A percentile compares a stretch with the other conserved stretches of the same genome.
These are phyloP conservation scores for Matsumyia berberina DNA, from an alignment of 2,888 invertebrate genomes.

Conservation along the genomic window DNA sequence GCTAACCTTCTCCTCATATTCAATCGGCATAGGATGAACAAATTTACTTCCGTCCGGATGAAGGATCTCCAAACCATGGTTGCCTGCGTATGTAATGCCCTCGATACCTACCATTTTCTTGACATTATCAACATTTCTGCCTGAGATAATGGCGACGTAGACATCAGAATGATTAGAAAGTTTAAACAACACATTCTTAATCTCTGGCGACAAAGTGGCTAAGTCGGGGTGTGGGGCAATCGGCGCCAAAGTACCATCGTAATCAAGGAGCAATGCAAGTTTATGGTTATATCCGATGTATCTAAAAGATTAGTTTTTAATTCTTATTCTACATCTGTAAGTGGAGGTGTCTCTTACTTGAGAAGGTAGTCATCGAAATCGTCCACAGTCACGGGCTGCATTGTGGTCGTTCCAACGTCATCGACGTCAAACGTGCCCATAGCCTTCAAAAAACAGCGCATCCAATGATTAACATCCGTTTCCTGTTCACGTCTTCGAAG, in stretches of 20 bases:
- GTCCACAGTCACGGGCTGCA: conserved; percentile 95
- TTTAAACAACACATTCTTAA: conserved; percentile 92
- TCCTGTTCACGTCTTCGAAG: conserved; percentile 91
- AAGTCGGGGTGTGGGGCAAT: conserved; percentile 95
- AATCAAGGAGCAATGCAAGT: conserved; percentile 92
- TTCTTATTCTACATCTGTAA: too few relatives aligned
- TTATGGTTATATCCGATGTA: conserved; percentile 95
- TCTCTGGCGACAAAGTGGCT: conserved; percentile 93
- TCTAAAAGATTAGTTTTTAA: conserved; percentile 84
- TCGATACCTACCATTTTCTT: conserved; percentile 96
- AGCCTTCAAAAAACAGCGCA: conserved; percentile 93
- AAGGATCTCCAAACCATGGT: conserved; percentile 94
- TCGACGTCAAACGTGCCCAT: conserved; percentile 94
- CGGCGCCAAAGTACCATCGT: conserved; percentile 95
- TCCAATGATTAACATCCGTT: conserved; percentile 95
- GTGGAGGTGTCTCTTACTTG: conserved; percentile 86
- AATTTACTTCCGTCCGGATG: conserved; percentile 96
- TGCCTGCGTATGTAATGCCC: conserved; percentile 95
- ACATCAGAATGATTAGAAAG: conserved; percentile 94
- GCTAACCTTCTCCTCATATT: conserved; percentile 92
- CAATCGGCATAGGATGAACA: conserved; percentile 95
- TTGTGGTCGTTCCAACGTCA: conserved; percentile 92
- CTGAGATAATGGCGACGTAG: conserved; percentile 94
- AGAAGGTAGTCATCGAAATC: conserved; percentile 95
- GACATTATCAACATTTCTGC: conserved; percentile 93